Evolutionary conservation across 2,797 vertebrate species (phyloP), one percentile per base, ranked within the genome.

Genomic region (Cephalopachus bancanus): DNA sequence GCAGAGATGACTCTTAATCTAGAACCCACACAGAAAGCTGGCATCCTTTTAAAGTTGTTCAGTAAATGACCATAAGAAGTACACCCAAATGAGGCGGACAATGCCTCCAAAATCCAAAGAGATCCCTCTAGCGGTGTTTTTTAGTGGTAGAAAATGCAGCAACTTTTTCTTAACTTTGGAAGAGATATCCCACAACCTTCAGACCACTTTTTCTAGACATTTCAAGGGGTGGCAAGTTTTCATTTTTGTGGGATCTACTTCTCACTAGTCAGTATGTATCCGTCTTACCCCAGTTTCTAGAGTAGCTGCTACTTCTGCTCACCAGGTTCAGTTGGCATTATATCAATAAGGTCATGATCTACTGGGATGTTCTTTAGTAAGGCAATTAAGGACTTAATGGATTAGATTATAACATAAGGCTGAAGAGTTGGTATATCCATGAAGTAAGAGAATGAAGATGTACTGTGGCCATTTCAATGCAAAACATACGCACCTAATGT

Each of bases 401-500:
- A 60, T 37, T 49, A 53, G 10, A 55, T 33, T 89, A 67, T 53
- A 4, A 49, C 26, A 49, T 15, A 74, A 10, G 1, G 0, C 8
- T 17, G 4, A 53, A 92, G 28, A 72, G 3, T 30, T 59, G 10
- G 4, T 24, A 65, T 10, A 85, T 7, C 5, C 67, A 74, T 71
- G 15, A 92, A 2, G 12, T 26, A 84, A n/a, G 64, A 65, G 5
- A 62, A 8, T 76, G 28, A 93, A 72, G 65, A 65, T 33, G 1
- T 22, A 81, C 28, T 24, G 30, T 5, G 11, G 8, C 24, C 33
- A 55, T 81, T 86, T 95, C 53, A 86, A n/a, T 19, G 26, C 30
- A 92, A 86, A 89, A 30, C 30, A 92, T 75, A 84, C 72, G 9
- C 44, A 75, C n/a, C 83, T 71, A 49, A 89, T 49, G 64, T 64